Evolutionary conservation across 2,113 vertebrate genomes (phyloP), one percentile per base, ranked within the genome.

Genomic region (Corvus cornix): DNA sequence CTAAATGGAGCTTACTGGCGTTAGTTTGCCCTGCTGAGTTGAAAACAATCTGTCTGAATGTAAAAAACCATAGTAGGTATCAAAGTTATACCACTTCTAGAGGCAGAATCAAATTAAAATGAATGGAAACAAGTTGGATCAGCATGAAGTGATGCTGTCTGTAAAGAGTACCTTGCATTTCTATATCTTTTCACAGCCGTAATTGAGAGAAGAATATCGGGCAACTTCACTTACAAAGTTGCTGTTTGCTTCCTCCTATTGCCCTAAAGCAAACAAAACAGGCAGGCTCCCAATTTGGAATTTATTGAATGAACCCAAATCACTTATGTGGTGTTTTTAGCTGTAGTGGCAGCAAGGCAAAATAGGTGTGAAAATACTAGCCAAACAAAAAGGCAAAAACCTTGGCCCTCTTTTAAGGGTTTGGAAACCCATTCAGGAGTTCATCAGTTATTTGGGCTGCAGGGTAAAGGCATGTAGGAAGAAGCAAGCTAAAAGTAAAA

Each of bases 341-440:
- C 95, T 98, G 93, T 96, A 92, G 2, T 80, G 96, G 87, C 89
- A 97, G 95, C 97, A 87, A 67, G 78, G 94, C 89, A 96, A 97
- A 97, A 97, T 93, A 97, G 85, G 95, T 95, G 92, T 74, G 73
- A 95, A 96, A 96, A 97, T 97, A 96, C 84, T 95, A 96, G 49
- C 69, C 80, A 94, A 87, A 96, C 64, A 87, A 89, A 95, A 97
- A 93, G 85, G 59, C 28, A 93, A 2, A 85, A 89, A 10, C 15
- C 9, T 44, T 72, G 9, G 46, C 81, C 64, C 52, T 69, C 37
- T 62, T 68, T 23, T 79, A 87, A 56, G 19, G 56, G 35, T 89
- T 60, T 74, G 84, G 67, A 85, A 93, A 77, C 63, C 55, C 28
- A 21, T 26, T 84, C 64, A 52, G 63, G 66, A 75, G 8, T 70